Base-by-base conservation (phyloP, 2,888 invertebrate species). In the Drosophila fungiperda region DNA sequence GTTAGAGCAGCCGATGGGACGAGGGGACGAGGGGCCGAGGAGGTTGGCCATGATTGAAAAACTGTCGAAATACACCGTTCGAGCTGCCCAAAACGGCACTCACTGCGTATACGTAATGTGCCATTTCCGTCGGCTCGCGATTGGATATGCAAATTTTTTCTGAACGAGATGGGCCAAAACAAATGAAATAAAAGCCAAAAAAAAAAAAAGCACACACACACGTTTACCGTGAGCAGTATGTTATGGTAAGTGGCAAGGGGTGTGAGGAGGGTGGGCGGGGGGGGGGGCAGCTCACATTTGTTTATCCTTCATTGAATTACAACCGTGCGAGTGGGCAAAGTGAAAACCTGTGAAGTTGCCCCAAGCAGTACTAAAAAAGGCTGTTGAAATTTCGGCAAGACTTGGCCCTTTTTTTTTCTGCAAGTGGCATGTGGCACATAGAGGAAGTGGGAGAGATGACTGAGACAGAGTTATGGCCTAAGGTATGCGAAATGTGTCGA, bases 121-220 rank as follows among this genome's bases (percentile, higher is more conserved):
- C 7, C 73, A 20, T 40, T 38, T 49, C 42, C 48, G 26, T 38
- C 29, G 42, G 20, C 64, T 49, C 54, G 75, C 78, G 65, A 78
- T 78, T 78, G 64, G 70, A 74, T 78, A 78, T 78, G 78, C 78
- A 78, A 78, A 78, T 78, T 68, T 38, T 78, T 38, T 66, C 75
- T 63, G 65, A 65, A 52, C 55, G 17, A 65, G 54, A 35, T 55
- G 32, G 5, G 15, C 52, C 2, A 11, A 4, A 35, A 33, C 33
- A 48, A 59, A 33, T 9, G 9, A 6, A 20, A 20, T 20, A 15
- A 45, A 20, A 20, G 3, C 38, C 0, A 42, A 45, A 48, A 12
- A 38, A 62, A 57, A 45, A 35, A 62, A 40, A 33, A 12, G 6
- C 29, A 29, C 29, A 29, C 29, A 26, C 26, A 52, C 75, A 73